phyloP scores from a whole-genome alignment of 1,140 invertebrate genomes.

The Drosophila pandora region DNA sequence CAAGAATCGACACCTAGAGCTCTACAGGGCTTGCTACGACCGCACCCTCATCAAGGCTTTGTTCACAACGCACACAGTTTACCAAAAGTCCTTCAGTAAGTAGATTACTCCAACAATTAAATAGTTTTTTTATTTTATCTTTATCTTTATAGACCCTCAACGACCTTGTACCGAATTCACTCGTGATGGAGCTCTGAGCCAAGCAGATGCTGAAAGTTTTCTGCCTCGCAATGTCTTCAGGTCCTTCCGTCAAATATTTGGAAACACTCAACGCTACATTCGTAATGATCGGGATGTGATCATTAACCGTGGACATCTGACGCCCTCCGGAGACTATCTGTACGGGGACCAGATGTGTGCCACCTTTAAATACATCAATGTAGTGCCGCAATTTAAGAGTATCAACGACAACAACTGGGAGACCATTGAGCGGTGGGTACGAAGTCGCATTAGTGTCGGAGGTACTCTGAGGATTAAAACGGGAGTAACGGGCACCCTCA shows the following conservation, averaged over 20 bases:
- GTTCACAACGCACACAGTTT: conserved; percentile 28
- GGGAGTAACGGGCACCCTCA: conserved; percentile 20
- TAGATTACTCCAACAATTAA: not conserved
- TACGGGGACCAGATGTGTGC: conserved; percentile 48
- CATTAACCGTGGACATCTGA: conserved; percentile 50
- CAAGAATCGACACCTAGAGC: conserved; percentile 23
- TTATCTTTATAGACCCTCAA: conserved; percentile 5
- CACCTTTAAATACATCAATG: conserved; percentile 84
- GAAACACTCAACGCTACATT: conserved; percentile 32
- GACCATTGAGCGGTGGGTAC: conserved; percentile 61
- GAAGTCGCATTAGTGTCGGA: conserved; percentile 12
- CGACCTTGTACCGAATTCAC: conserved; percentile 24
- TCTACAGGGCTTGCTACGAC: conserved; percentile 50
- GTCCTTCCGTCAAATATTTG: conserved; percentile 33
- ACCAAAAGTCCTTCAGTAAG: conserved; percentile 48
- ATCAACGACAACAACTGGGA: conserved; percentile 85
- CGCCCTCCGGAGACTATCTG: conserved; percentile 45
- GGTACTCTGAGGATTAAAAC: conserved; percentile 32
- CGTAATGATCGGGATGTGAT: conserved; percentile 25
- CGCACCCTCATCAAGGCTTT: conserved; percentile 21
- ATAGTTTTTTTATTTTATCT: not conserved
- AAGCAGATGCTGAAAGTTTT: conserved; percentile 34
- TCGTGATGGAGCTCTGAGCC: conserved; percentile 22
- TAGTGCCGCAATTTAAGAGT: conserved; percentile 84
- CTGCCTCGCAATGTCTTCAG: conserved; percentile 19